These are phyloP conservation scores for Donacobius atricapilla DNA, from an alignment of 2,113 vertebrate species.

Conservation along the genomic window DNA sequence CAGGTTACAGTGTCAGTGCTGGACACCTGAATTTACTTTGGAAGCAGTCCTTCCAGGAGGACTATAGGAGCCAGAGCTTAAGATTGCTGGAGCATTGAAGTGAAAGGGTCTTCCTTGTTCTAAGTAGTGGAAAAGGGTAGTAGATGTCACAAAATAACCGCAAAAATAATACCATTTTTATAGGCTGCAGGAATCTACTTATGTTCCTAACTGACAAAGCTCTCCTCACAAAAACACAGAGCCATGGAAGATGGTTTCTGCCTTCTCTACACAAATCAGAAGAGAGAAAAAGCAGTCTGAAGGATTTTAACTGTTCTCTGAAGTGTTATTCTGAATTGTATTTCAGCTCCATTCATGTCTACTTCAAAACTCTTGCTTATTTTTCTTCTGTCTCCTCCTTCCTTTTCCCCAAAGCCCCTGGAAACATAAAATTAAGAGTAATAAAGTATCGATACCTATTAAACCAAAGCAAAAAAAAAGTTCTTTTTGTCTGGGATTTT, in stretches of 20 bases:
- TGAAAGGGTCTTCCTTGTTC: not conserved
- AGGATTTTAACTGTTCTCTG: not conserved
- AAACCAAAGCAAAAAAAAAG: not conserved
- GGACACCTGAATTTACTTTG: not conserved
- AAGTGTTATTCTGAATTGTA: not conserved
- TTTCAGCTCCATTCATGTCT: not conserved
- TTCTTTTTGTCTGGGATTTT: slow-evolving; percentile 36
- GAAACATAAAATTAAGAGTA: slow-evolving; percentile 32
- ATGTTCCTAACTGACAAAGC: not conserved
- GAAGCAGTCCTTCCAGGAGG: not conserved
- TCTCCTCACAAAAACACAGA: not conserved
- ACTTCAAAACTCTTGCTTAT: not conserved
- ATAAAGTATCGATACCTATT: slow-evolving; percentile 56
- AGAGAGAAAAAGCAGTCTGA: not conserved
- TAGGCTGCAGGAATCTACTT: rapidly evolving
- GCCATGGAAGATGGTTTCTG: not conserved
- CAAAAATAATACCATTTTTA: not conserved
- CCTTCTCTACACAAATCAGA: not conserved
- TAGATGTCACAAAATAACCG: not conserved
- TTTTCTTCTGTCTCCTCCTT: not conserved
- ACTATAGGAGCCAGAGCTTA: not conserved
- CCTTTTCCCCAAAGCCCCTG: not conserved
- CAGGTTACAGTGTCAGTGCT: not conserved
- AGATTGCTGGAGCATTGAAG: not conserved
- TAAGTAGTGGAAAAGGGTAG: not conserved